Conservation (phyloP, 2,888 invertebrate genomes). For the Oligia latruncula region DNA sequence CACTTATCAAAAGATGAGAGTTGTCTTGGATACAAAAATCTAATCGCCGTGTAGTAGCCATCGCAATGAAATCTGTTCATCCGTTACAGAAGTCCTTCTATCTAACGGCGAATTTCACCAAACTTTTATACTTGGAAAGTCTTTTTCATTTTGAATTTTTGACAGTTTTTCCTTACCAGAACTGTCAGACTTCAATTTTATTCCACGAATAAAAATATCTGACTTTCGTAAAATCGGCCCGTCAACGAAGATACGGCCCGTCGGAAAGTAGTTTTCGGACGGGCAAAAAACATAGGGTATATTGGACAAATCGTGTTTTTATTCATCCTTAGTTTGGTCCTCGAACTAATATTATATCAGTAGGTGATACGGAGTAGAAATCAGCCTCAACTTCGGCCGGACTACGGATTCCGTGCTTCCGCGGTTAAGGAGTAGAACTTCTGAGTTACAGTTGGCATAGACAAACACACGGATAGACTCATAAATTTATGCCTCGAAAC, state of each 20-base stretch:
- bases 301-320: too few species aligned
- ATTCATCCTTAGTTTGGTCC: neutral
- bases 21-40: neutral
- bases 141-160: too few species aligned
- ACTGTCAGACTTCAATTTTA: neutral
- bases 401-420: neutral
- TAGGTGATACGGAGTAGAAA: neutral
- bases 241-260: too few species aligned
- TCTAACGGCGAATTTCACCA: too few species aligned
- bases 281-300: too few species aligned
- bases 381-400: neutral
- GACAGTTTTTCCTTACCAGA: too few species aligned
- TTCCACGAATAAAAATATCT: neutral
- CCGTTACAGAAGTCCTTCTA: too few species aligned
- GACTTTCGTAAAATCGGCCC: neutral
- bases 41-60: neutral
- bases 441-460: neutral
- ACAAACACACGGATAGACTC: neutral
- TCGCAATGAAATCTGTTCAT: neutral
- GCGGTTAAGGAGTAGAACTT: neutral
- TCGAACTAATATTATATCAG: neutral
- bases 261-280: neutral
- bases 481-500: neutral
- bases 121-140: too few species aligned
- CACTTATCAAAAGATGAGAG: neutral